Evolutionary conservation across 2,888 invertebrate genomes (phyloP).

Genomic region (Panorpa germanica): DNA sequence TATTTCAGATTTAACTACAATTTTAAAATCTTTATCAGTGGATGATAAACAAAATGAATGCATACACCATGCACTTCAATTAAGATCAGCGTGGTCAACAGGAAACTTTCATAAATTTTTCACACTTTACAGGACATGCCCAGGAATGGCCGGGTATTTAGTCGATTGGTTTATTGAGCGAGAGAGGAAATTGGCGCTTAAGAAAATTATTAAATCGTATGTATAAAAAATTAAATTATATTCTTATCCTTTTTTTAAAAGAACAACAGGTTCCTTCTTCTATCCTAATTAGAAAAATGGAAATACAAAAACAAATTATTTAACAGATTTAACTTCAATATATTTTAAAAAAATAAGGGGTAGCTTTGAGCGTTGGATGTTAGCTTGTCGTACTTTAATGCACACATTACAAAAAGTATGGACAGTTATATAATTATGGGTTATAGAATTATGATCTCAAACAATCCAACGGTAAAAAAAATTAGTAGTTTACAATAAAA

Average conservation of each 20-base stretch:
- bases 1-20: constrained; percentile 72
- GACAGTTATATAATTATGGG: too few relatives aligned
- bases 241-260: constrained; percentile 10
- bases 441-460: too few relatives aligned
- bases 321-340: too few relatives aligned
- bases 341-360: too few relatives aligned
- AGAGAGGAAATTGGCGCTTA: constrained; percentile 82
- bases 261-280: background rate
- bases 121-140: constrained; percentile 71
- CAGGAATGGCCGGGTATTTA: constrained; percentile 89
- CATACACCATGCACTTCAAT: constrained; percentile 68
- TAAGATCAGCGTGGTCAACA: constrained; percentile 84
- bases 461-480: too few relatives aligned
- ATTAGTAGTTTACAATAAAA: too few relatives aligned
- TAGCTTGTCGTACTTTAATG: too few relatives aligned
- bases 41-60: constrained; percentile 66
- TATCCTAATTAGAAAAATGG: background rate
- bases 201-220: constrained; percentile 91
- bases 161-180: constrained; percentile 97
- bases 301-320: background rate
- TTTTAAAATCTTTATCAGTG: constrained; percentile 59
- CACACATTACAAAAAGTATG: too few relatives aligned
- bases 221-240: constrained; percentile 28
- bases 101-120: constrained; percentile 89
- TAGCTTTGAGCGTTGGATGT: constrained; percentile 3